Conservation (phyloP, 2,113 vertebrate species). For the Plestiodon gilberti region DNA sequence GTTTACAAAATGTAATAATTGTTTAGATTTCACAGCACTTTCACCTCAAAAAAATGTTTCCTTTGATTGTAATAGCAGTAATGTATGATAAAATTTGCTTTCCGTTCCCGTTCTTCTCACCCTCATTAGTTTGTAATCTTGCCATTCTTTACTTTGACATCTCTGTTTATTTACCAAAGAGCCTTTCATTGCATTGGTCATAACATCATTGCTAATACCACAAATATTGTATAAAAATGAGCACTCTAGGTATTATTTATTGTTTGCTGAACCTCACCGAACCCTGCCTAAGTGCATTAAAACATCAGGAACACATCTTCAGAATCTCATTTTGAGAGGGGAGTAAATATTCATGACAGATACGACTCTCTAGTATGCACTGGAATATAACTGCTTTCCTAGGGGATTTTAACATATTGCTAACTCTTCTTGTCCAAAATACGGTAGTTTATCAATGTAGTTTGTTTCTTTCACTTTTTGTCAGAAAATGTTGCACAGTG, state of each 20-base stretch:
- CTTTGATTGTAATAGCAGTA: slow-evolving; percentile 9
- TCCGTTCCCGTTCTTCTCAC: slow-evolving; percentile 34
- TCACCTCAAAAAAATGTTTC: neutral
- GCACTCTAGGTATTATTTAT: slow-evolving; percentile 40
- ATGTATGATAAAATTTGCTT: neutral
- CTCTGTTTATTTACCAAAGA: slow-evolving; percentile 20
- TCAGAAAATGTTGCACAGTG: neutral
- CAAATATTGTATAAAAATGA: slow-evolving; percentile 25
- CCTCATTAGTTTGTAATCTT: neutral
- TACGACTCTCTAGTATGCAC: slow-evolving; percentile 63
- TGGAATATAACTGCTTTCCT: slow-evolving; percentile 65
- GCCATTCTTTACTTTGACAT: slow-evolving; percentile 23
- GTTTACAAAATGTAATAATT: neutral
- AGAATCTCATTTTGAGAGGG: slow-evolving; percentile 63
- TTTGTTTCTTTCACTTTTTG: neutral
- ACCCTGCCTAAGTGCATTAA: slow-evolving; percentile 67
- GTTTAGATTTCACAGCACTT: neutral
- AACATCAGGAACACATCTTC: slow-evolving; percentile 65
- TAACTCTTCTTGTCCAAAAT: neutral
- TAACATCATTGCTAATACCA: slow-evolving; percentile 27
- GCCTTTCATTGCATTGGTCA: slow-evolving; percentile 11
- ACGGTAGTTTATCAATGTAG: neutral
- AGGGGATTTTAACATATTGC: slow-evolving; percentile 71
- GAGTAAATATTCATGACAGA: slow-evolving; percentile 70
- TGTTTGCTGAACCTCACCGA: slow-evolving; percentile 71